Percentiles rank a stretch among this genome's conserved stretches.
Evolutionary conservation across 2,113 vertebrate genomes (phyloP).

Genomic region (Sylvia atricapilla): DNA sequence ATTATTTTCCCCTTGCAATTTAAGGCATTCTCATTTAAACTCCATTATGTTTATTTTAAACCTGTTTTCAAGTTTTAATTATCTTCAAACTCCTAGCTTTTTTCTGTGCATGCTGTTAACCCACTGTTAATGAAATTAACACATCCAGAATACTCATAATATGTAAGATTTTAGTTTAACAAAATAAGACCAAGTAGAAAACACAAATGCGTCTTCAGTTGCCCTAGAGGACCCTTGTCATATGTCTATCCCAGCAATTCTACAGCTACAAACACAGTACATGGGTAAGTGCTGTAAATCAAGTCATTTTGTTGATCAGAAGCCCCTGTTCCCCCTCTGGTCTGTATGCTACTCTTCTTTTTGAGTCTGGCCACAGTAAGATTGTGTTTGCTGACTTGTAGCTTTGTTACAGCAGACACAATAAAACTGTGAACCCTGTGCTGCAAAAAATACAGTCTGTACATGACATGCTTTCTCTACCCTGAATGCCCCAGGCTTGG

Average conservation of each 20-base stretch:
- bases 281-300: neutral
- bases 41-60: neutral
- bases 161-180: neutral
- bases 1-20: neutral
- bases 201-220: neutral
- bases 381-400: neutral
- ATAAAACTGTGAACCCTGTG: neutral
- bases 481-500: neutral
- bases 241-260: neutral
- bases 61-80: neutral
- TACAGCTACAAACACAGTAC: neutral
- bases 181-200: neutral
- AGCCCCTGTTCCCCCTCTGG: neutral
- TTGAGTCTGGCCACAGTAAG: neutral
- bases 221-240: neutral
- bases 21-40: neutral
- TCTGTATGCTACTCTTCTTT: neutral
- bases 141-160: neutral
- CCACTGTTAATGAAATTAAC: neutral
- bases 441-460: neutral
- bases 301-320: neutral
- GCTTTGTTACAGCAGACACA: neutral
- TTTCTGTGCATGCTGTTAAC: neutral
- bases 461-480: neutral
- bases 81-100: neutral